Base-by-base conservation (phyloP, 2,797 vertebrate genomes). In the Gymnocypris eckloni region DNA sequence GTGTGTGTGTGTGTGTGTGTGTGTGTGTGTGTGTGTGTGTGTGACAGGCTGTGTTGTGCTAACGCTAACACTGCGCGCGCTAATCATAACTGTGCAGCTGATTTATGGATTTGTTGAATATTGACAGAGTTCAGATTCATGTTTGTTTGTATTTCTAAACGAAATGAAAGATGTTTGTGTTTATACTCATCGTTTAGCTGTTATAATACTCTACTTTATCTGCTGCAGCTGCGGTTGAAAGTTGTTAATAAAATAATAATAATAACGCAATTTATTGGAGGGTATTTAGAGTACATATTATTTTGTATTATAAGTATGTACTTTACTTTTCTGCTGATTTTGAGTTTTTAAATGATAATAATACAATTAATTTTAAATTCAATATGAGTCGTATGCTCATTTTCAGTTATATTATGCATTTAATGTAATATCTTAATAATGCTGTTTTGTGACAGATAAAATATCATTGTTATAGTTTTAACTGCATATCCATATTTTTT, bases 11-110 rank as follows among this genome's bases (percentile, higher is more conserved):
- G 8, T 2, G 28, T 28, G 28, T 28, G 20, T 20, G 12, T 8
- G 8, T 12, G n/a, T 2, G 50, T 0, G 16, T 12, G 22, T 45
- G 67, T 6, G 25, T 70, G 70, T 28, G 20, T 59, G 22, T 45
- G 67, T 10, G 25, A 28, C 1, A 28, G 43, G 8, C 39, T 33
- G 48, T 70, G 83, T 56, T 54, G n/a, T 25, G 83, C 83, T 84
- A 84, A 84, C 73, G 73, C 54, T 64, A 15, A 41, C 16, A 16
- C 48, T n/a, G 41, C 41, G 0, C 33, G 2, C 15, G 76, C 39
- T 79, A 79, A 25, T 79, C 4, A 25, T 79, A 4, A 25, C 13
- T 52, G 10, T 20, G 28, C 22, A 2, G 25, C 61, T 6, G 59
- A 25, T 5, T 61, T 18, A 33, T 50, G 4, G 8, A 22, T 6